Percentiles rank a stretch among this genome's conserved stretches.
Evolutionary conservation across 2,888 invertebrate species (phyloP).

Genomic region (Scaptomyza reducta): DNA sequence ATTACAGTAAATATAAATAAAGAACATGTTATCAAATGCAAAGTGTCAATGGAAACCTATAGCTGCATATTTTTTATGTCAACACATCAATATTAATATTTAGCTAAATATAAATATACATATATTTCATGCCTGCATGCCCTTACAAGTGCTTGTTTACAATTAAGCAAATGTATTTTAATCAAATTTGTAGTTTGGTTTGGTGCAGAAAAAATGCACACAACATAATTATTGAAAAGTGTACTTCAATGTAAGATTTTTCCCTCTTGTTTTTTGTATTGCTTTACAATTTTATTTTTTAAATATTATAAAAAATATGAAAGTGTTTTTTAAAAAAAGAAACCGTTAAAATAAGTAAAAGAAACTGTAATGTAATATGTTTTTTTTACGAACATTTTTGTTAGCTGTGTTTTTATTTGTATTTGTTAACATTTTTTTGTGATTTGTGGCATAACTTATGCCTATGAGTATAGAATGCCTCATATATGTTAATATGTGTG

Average conservation of each 20-base stretch:
- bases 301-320: neutral
- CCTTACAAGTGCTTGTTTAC: neutral
- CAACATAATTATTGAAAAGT: neutral
- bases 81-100: conserved; percentile 3
- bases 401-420: neutral
- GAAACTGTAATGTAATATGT: neutral
- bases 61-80: conserved; percentile 2
- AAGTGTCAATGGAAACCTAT: conserved; percentile 1
- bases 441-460: neutral
- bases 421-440: neutral
- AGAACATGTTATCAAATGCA: neutral
- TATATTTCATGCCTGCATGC: neutral
- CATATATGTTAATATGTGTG: conserved; percentile 9
- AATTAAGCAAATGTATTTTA: neutral
- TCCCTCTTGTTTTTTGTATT: neutral
- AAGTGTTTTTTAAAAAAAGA: neutral
- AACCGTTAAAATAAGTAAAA: neutral
- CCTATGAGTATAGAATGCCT: neutral
- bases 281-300: neutral
- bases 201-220: neutral
- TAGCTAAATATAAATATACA: neutral
- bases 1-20: conserved; percentile 1
- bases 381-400: neutral
- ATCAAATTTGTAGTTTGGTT: neutral
- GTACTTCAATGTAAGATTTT: neutral